A percentile compares a stretch with the other conserved stretches of the same genome.
These are phyloP conservation scores for Pipistrellus nathusii DNA, from an alignment of 2,797 vertebrate species.

Conservation along the genomic window DNA sequence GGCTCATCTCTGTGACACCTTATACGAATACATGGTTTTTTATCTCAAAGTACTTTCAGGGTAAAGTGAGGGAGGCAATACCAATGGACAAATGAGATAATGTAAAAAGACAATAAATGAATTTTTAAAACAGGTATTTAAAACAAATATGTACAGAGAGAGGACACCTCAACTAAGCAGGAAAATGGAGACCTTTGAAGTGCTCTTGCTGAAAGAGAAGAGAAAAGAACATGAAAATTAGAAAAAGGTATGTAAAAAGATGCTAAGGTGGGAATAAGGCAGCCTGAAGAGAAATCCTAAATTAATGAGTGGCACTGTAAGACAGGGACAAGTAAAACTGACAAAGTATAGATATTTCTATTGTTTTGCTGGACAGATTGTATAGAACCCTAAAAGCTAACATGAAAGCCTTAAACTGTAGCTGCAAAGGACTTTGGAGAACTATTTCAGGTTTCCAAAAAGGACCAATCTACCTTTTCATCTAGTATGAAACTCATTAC, in stretches of 20 bases:
- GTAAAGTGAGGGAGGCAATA: not conserved
- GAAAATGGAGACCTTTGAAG: not conserved
- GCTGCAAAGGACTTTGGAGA: not conserved
- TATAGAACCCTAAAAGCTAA: not conserved
- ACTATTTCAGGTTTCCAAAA: not conserved
- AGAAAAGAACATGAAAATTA: not conserved
- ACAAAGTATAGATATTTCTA: not conserved
- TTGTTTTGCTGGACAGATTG: not conserved
- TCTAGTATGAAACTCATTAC: not conserved
- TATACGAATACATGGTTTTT: not conserved
- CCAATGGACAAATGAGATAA: not conserved
- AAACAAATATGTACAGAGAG: not conserved
- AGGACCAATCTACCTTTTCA: not conserved
- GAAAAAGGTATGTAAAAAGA: not conserved
- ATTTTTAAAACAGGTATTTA: not conserved
- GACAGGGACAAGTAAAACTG: not conserved
- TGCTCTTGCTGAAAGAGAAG: not conserved
- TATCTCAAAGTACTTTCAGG: not conserved
- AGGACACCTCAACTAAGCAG: not conserved
- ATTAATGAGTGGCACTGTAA: not conserved
- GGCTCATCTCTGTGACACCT: not conserved
- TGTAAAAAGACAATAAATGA: not conserved
- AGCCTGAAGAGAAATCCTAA: not conserved
- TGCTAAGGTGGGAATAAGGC: not conserved
- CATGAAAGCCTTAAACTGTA: not conserved